A percentile compares a stretch with the other conserved stretches of the same genome.
phyloP scores from a whole-genome alignment of 2,888 invertebrate genomes.

The Cephalotes varians region DNA sequence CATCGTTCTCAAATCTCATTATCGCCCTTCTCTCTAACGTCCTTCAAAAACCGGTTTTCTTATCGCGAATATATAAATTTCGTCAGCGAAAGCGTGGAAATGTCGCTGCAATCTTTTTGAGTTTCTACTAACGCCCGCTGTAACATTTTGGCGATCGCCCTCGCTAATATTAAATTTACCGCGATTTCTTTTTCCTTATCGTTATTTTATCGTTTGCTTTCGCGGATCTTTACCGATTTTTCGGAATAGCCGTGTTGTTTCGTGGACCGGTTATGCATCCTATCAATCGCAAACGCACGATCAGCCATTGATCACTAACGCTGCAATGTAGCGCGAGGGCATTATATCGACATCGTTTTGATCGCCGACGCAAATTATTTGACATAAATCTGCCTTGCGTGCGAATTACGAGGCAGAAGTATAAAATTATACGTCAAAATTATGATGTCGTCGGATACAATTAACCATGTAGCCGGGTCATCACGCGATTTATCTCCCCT shows the following conservation, averaged over 20 bases:
- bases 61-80: constrained; percentile 24
- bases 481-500: constrained; percentile 26
- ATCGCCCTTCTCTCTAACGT: constrained; percentile 7
- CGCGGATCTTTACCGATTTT: not conserved
- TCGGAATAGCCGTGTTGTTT: not conserved
- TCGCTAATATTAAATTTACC: not conserved
- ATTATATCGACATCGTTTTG: constrained; percentile 28
- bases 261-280: constrained; percentile 13
- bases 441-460: constrained; percentile 47
- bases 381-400: constrained; percentile 42
- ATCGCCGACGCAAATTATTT: constrained; percentile 46
- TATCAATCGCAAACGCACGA: constrained; percentile 16
- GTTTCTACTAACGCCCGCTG: constrained; percentile 10
- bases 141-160: not conserved
- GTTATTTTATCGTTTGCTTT: not conserved
- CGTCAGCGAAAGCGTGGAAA: not conserved
- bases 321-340: not conserved
- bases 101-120: constrained; percentile 22
- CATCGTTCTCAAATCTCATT: constrained; percentile 15
- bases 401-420: constrained; percentile 35
- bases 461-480: constrained; percentile 10
- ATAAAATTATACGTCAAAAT: constrained; percentile 45
- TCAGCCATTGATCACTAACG: constrained; percentile 40
- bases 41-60: not conserved
- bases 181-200: not conserved